Evolutionary conservation across 2,888 invertebrate species (phyloP).

Genomic region (Tromatobia lineatoria): DNA sequence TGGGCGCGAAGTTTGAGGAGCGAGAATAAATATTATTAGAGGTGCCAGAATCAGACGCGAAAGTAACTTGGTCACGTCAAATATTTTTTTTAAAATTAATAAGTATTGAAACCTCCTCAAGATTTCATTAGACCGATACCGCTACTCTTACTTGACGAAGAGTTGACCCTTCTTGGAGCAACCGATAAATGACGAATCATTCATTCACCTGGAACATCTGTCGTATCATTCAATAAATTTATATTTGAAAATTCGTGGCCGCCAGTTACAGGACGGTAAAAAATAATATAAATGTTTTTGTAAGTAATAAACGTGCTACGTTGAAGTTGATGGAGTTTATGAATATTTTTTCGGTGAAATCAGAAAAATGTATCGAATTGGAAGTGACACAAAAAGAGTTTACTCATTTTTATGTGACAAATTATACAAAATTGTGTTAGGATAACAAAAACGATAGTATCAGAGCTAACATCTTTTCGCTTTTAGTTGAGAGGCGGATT

Average conservation of each 20-base stretch:
- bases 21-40: conserved; percentile 32
- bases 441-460: too few species aligned
- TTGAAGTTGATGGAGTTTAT: background rate
- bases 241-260: too few species aligned
- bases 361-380: background rate
- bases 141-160: background rate
- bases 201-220: background rate
- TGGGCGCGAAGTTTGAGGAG: conserved; percentile 4
- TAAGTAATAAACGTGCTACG: too few species aligned
- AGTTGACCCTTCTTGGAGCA: background rate
- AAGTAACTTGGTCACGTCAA: background rate
- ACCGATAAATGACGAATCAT: conserved; percentile 27
- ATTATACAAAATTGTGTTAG: too few species aligned
- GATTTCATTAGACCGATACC: background rate
- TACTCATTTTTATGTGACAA: too few species aligned
- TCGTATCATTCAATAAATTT: background rate
- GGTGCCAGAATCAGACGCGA: background rate
- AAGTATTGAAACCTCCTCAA: background rate
- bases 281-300: too few species aligned
- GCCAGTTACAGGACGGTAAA: background rate
- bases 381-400: background rate
- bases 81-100: background rate
- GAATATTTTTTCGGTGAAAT: background rate
- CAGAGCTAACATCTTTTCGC: too few species aligned
- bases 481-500: too few species aligned